Conservation (phyloP, 2,797 vertebrate species). For the Acanthiza pusilla region DNA sequence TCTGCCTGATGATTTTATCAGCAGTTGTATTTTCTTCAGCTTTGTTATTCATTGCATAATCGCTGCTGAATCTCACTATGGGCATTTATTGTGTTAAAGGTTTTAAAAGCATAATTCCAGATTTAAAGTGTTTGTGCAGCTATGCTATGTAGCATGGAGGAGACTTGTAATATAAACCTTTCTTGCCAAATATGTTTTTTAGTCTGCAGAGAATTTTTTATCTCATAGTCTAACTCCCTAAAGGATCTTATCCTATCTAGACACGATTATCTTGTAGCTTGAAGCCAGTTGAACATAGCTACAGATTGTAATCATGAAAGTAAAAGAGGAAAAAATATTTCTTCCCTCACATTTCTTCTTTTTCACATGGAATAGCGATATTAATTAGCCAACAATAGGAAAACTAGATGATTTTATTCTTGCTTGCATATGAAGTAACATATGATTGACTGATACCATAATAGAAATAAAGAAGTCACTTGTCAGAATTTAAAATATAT, state of each 20-base stretch:
- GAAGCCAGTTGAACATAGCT: background rate
- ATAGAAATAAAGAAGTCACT: constrained; percentile 10
- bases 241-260: constrained; percentile 25
- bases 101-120: background rate
- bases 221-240: constrained; percentile 21
- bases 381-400: constrained; percentile 29
- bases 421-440: background rate
- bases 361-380: constrained; percentile 5
- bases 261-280: constrained; percentile 30
- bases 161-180: constrained; percentile 39
- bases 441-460: background rate
- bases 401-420: constrained; percentile 19
- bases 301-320: constrained; percentile 7
- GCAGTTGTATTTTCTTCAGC: background rate
- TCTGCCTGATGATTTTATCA: constrained; percentile 2
- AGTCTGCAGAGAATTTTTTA: constrained; percentile 11
- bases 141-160: background rate
- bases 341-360: background rate
- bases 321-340: constrained; percentile 1
- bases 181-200: constrained; percentile 29
- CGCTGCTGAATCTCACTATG: background rate
- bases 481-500: constrained; percentile 12
- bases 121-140: background rate
- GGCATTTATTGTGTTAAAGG: background rate
- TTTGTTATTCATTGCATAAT: background rate